Evolutionary conservation across 1,140 invertebrate species (phyloP), one percentile per base, ranked within the genome.

Genomic region (Rhagoletis pomonella): DNA sequence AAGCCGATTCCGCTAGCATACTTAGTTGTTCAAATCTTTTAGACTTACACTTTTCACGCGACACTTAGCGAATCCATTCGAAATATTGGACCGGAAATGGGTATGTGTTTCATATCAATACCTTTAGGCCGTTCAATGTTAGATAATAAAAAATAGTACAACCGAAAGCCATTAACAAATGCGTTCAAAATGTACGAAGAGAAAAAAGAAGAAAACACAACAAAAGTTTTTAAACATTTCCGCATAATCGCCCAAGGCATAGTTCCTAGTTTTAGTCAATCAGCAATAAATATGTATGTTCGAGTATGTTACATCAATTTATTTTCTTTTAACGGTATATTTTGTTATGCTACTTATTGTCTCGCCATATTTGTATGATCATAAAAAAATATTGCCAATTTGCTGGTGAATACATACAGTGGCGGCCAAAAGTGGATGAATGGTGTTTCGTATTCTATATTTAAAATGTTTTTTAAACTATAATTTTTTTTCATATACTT

Each of bases 31-130:
- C 9, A 55, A 4, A 6, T 55, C 9, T 55, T 55, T 55, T 55
- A 1, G 0, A 1, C 0, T 55, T n/a, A 9, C 50, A 55, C 4
- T 9, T 55, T 55, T 55, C 4, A 9, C 50, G 50, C 50, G 67
- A 17, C 12, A 73, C 50, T 4, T 9, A 55, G 50, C 50, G 17
- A 44, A 2, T 12, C 1, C 67, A 73, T 6, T 42, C 14, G 17
- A 47, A 73, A 73, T 73, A 73, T 73, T 73, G 39, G 39, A 73
- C 42, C 67, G 67, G 67, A 73, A 73, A 73, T 47, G 29, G 4
- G 42, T 73, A 55, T 44, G 44, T 42, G 39, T 73, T 47, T 73
- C 4, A 2, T 17, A 14, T 1, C 14, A 73, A 73, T 42, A 39
- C 67, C 67, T 17, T 73, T 44, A 73, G 44, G 67, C 67, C 10